A percentile compares a stretch with the other conserved stretches of the same genome.
phyloP scores from a whole-genome alignment of 92 coral and sea anemone species.

The Phenganax subtilis region DNA sequence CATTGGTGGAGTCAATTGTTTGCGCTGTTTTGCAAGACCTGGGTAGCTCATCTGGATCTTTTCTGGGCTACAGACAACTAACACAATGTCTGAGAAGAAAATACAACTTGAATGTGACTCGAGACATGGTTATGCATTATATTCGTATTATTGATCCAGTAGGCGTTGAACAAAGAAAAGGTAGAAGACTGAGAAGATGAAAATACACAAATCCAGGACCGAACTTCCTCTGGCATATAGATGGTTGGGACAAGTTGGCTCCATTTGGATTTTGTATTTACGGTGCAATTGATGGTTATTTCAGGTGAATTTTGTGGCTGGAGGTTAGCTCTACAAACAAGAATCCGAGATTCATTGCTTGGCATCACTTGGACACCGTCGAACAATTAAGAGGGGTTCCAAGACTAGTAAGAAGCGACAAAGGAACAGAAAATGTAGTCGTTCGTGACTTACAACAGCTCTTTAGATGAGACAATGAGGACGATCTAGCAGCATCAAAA shows the following conservation, averaged over 20 bases:
- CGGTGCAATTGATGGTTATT: constrained; percentile 55
- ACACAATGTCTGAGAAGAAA: constrained; percentile 41
- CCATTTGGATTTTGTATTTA: constrained; percentile 60
- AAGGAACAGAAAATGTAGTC: constrained; percentile 54
- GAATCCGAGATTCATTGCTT: constrained; percentile 50
- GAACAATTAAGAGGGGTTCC: constrained; percentile 58
- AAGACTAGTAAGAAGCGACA: constrained; percentile 45
- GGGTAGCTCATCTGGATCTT: constrained; percentile 41
- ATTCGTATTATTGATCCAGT: constrained; percentile 48
- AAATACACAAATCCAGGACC: constrained; percentile 47
- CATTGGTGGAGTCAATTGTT: constrained; percentile 38
- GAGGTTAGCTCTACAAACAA: constrained; percentile 54
- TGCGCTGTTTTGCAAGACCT: constrained; percentile 43
- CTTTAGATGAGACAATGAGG: constrained; percentile 43
- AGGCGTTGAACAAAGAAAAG: constrained; percentile 46
- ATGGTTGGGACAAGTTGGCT: constrained; percentile 51
- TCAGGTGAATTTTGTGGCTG: constrained; percentile 62
- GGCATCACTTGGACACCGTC: constrained; percentile 46
- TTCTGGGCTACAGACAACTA: constrained; percentile 48
- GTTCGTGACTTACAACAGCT: constrained; percentile 41
- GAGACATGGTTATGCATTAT: constrained; percentile 39
- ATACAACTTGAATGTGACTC: constrained; percentile 34
- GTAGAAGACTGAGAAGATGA: constrained; percentile 40
- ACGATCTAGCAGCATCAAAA: constrained; percentile 38
- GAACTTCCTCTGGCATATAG: constrained; percentile 57